Evolutionary conservation across 1,140 invertebrate species (phyloP), one percentile per base, ranked within the genome.

Genomic region (Drosophila serrata): DNA sequence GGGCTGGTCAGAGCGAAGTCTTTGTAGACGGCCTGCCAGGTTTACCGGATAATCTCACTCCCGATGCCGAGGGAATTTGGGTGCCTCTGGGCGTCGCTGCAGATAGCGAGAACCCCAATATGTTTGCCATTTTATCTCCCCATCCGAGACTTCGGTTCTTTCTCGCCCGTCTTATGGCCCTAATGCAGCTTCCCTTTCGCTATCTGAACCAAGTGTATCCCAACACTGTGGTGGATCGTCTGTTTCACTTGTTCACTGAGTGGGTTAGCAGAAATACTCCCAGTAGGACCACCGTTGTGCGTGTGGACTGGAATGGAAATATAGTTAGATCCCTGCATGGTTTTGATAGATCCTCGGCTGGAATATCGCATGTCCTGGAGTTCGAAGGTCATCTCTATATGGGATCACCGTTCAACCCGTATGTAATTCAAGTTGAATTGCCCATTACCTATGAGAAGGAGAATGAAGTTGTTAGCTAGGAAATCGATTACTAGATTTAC

Each of bases 11-110:
- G 61, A 82, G 85, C 2, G 96, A 97, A 75, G 88, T 97, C 4
- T 96, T 97, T 79, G 82, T 95, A 11, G 96, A 97, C 69, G 95
- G 95, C 27, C 92, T 98, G 58, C 97, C 97, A 9, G 97, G 97
- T 31, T 48, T 94, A 19, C 96, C 96, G 7, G 97, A 98, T 90
- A 97, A 98, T 93, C 93, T 97, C 35, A 93, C 93, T 24, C 81
- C 91, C 0, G 95, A 95, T 87, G 94, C 73, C 17, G 95, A 95
- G 33, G 96, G 95, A 19, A 95, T 96, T 85, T 94, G 96, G 81
- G 93, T 97, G 1, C 94, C 94, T 2, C 81, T 97, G 7, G 79
- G 95, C 1, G 22, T 91, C 0, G 81, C 93, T 9, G 78, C 93
- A 3, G 94, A 95, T 80, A 79, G 90, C 27, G 91, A 94, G 46